phyloP scores from a whole-genome alignment of 2,113 vertebrate genomes.

The Odontesthes bonariensis region DNA sequence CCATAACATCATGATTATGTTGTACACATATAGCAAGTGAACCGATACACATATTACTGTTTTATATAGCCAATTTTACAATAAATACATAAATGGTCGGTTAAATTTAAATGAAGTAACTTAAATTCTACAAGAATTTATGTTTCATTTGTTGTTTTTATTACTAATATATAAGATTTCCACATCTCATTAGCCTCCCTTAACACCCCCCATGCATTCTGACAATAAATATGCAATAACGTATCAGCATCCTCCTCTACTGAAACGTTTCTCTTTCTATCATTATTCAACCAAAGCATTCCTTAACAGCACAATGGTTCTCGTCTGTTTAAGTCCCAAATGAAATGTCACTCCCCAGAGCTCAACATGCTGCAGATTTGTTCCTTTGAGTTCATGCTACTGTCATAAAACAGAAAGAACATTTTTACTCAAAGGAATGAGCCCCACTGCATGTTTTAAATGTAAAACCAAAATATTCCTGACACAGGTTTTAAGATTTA shows the following conservation, averaged over 20 bases:
- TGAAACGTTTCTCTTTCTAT: constrained; percentile 26
- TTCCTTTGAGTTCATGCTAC: constrained; percentile 56
- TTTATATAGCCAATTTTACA: too few relatives aligned
- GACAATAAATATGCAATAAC: not conserved
- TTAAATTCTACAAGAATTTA: too few relatives aligned
- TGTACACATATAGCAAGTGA: too few relatives aligned
- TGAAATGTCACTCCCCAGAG: constrained; percentile 53
- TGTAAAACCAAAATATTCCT: constrained; percentile 67
- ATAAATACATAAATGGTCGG: too few relatives aligned
- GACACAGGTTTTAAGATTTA: constrained; percentile 60
- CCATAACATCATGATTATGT: too few relatives aligned
- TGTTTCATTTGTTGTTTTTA: too few relatives aligned
- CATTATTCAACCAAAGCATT: constrained; percentile 39
- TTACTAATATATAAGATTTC: too few relatives aligned
- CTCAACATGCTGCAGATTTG: constrained; percentile 55
- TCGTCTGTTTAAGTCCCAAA: constrained; percentile 38
- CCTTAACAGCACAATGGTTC: constrained; percentile 40
- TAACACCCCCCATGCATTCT: too few relatives aligned
- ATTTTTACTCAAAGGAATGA: constrained; percentile 51
- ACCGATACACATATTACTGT: too few relatives aligned
- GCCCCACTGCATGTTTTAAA: constrained; percentile 49
- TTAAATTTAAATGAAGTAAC: too few relatives aligned
- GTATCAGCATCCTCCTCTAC: constrained; percentile 1
- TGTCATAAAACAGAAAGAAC: constrained; percentile 58
- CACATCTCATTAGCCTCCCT: too few relatives aligned